Percentiles rank a stretch among this genome's conserved stretches.
Conservation (phyloP, 1,140 invertebrate species). For the Trialeurodes vaporariorum region DNA sequence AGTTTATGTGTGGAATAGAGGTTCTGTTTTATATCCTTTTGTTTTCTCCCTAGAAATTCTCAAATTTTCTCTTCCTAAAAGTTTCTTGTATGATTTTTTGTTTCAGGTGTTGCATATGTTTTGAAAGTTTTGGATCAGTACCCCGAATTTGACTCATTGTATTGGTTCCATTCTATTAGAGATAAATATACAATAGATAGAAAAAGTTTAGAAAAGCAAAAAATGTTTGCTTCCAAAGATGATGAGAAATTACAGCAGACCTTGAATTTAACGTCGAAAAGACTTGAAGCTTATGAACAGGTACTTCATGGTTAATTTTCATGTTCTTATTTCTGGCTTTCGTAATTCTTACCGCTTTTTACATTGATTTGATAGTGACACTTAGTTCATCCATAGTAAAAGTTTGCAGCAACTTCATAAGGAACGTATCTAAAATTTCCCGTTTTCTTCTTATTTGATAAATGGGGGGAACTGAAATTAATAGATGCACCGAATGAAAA, state of each 20-base stretch:
- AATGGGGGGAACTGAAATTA: no score
- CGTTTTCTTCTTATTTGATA: no score
- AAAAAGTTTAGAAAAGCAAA: conserved; percentile 43
- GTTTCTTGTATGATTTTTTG: conserved; percentile 15
- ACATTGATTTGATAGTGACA: no score
- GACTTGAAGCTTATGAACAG: conserved; percentile 64
- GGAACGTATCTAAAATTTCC: no score
- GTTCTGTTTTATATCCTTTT: no score
- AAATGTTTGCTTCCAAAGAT: conserved; percentile 37
- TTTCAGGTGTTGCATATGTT: conserved; percentile 53
- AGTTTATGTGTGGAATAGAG: no score
- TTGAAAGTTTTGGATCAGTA: conserved; percentile 50
- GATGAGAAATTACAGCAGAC: conserved; percentile 89
- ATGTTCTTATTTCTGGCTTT: no score
- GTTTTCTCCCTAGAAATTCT: neutral
- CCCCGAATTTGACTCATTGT: conserved; percentile 79
- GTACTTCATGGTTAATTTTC: no score
- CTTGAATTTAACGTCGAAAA: conserved; percentile 77
- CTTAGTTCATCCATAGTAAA: no score
- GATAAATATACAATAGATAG: conserved; percentile 55
- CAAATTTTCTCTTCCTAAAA: neutral
- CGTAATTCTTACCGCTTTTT: no score
- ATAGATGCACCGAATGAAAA: no score
- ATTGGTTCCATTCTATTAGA: conserved; percentile 88
- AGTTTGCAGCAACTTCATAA: no score